Evolutionary conservation across 2,113 vertebrate species (phyloP), one percentile per base, ranked within the genome.

Genomic region (Brachyhypopomus gauderio): DNA sequence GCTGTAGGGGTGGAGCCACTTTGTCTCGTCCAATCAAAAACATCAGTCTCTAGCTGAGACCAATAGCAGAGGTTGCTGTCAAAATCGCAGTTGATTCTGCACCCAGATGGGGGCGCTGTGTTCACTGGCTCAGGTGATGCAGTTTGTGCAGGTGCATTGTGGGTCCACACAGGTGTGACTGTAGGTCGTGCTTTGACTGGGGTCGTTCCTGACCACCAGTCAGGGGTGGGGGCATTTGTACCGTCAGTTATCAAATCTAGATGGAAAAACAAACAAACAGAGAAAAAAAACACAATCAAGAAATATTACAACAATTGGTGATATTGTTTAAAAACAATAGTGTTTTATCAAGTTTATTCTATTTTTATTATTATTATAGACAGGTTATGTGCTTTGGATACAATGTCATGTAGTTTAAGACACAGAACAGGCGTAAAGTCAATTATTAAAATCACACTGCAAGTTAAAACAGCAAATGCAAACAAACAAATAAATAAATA

Each of bases 31-130:
- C 88, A 89, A 78, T 95, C 90, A 89, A 94, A 91, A 85, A 90
- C 93, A 84, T 92, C 94, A 72, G 79, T 87, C 34, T 88, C 56
- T 17, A 90, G 84, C 81, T 90, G 93, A 30, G 87, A 77, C 95
- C 94, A 95, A 2, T 81, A 90, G 85, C 95, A 95, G n/a, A 93
- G 48, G 38, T 86, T 85, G 0, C 72, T 27, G 8, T 95, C 94
- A 9, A 96, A 96, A 84, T 92, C 80, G 41, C 93, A 93, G 72
- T 88, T 85, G 5, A 93, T 36, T 11, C 86, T 86, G 63, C 92
- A 94, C 17, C 83, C 92, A 52, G 45, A 52, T 52, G 45, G 12
- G 12, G 2, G 45, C 12, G 45, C 12, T 12, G 45, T 14, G 45
- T 52, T 52, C 45, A 52, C 45, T 14, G 45, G 45, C 12, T 52